These are phyloP conservation scores for Oreochromis niloticus DNA, from an alignment of 2,113 vertebrate species.

Conservation along the genomic window DNA sequence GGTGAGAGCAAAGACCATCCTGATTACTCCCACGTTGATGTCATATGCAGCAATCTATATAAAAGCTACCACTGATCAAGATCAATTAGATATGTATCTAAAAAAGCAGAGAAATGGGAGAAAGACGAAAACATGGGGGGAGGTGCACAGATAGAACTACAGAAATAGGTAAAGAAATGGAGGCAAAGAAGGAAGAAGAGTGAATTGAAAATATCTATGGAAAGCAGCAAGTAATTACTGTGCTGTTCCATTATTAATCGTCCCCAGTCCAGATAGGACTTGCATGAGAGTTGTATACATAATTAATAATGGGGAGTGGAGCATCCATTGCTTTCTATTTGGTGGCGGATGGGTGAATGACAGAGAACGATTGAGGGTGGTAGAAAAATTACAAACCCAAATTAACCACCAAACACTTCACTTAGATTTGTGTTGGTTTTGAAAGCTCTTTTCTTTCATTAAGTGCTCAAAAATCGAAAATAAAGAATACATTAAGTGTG, in stretches of 20 bases:
- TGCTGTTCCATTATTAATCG: slow-evolving; percentile 63
- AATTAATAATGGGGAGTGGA: slow-evolving; percentile 54
- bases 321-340: slow-evolving; percentile 34
- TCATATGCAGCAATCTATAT: background rate
- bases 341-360: background rate
- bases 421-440: background rate
- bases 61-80: background rate
- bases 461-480: background rate
- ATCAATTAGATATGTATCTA: background rate
- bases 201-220: slow-evolving; percentile 53
- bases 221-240: slow-evolving; percentile 60
- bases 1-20: background rate
- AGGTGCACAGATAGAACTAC: background rate
- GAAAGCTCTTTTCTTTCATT: background rate
- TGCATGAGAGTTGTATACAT: slow-evolving; percentile 64
- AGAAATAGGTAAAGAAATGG: background rate
- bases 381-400: background rate
- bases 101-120: background rate
- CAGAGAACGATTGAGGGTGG: background rate
- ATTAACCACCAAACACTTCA: background rate
- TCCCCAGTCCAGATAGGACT: slow-evolving; percentile 42
- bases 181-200: background rate
- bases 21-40: background rate
- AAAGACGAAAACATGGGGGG: background rate
- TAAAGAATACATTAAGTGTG: background rate